Evolutionary conservation across 2,797 vertebrate species (phyloP).

Genomic region (Luscinia megarhynchos): DNA sequence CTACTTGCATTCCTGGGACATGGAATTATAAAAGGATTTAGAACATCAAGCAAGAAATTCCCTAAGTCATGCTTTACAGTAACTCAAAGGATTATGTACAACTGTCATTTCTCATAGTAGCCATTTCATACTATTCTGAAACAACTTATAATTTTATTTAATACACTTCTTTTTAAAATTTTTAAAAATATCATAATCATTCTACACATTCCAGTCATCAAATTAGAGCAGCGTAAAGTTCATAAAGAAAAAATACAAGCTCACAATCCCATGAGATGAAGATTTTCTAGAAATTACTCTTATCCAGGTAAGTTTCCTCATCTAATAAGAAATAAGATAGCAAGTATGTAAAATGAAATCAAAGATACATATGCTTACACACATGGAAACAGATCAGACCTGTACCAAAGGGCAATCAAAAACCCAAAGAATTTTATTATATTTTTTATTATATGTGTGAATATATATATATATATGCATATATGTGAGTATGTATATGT

Average conservation of each 20-base stretch:
- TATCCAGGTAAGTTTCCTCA: not conserved
- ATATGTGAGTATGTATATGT: not conserved
- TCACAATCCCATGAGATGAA: not conserved
- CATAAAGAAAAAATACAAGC: accelerated
- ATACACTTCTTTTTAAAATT: accelerated
- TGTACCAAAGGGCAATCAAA: not conserved
- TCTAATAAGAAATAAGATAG: not conserved
- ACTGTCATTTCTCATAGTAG: not conserved
- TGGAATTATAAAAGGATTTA: not conserved
- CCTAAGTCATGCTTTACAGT: not conserved
- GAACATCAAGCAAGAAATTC: not conserved
- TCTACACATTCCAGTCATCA: not conserved
- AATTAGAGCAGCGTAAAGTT: not conserved
- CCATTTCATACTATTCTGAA: not conserved
- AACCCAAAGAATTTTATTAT: not conserved
- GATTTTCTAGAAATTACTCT: not conserved
- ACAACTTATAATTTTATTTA: not conserved
- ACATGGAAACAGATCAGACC: not conserved
- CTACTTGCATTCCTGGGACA: not conserved
- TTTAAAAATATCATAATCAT: not conserved
- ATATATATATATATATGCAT: no score
- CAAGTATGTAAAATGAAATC: not conserved
- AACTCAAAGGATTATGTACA: not conserved
- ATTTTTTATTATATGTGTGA: not conserved
- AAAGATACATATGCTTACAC: not conserved